Conservation (phyloP, 2,797 vertebrate genomes). For the Anolis apletophallus region DNA sequence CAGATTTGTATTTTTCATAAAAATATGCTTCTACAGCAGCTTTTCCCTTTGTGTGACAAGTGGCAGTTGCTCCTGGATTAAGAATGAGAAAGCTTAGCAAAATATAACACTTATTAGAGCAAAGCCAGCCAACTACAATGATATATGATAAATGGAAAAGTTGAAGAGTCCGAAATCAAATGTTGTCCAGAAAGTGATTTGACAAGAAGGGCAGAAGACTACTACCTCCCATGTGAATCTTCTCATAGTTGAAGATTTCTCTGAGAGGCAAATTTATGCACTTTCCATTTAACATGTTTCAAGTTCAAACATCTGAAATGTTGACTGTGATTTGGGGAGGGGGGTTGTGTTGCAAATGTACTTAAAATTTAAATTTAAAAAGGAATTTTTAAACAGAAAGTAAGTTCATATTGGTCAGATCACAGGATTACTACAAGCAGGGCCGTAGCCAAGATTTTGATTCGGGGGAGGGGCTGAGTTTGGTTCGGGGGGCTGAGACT, state of each 20-base stretch:
- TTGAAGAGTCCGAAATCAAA: background rate
- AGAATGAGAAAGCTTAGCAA: background rate
- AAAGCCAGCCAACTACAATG: background rate
- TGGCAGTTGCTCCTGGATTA: background rate
- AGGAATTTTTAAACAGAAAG: no score
- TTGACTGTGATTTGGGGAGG: no score
- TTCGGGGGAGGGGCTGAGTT: no score
- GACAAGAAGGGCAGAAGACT: background rate
- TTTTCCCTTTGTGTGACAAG: background rate
- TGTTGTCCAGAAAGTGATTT: background rate
- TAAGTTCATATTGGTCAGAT: no score
- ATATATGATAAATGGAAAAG: background rate
- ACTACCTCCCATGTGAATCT: background rate
- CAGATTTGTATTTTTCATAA: background rate
- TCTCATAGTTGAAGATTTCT: background rate
- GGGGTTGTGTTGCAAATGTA: no score
- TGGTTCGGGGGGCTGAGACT: no score
- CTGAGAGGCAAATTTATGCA: no score
- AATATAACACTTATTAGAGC: constrained; percentile 24
- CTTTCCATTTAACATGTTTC: no score
- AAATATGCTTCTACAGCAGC: background rate
- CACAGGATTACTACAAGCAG: no score
- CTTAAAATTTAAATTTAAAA: no score
- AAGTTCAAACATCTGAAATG: no score
- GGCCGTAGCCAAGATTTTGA: no score